Evolutionary conservation across 2,888 invertebrate genomes (phyloP).

Genomic region (Pedicia rivosa): DNA sequence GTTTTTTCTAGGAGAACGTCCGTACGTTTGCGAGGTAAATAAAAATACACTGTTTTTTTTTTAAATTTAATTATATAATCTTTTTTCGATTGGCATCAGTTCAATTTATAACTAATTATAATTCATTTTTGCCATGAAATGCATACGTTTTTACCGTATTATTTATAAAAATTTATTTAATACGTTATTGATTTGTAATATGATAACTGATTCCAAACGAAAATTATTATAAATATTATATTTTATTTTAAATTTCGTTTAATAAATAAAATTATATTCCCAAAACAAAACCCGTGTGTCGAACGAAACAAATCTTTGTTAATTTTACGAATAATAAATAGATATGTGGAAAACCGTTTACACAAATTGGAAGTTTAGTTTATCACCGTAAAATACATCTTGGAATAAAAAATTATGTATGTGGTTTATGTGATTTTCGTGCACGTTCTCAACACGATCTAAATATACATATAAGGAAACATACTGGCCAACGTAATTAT

Average conservation of each 20-base stretch:
- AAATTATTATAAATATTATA: no score
- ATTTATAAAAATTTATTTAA: no score
- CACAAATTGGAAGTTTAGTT: conserved; percentile 10
- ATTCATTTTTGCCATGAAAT: background rate
- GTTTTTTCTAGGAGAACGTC: no score
- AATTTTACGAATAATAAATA: conserved; percentile 7
- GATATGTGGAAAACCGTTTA: conserved; percentile 13
- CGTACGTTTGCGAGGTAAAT: conserved; percentile 13
- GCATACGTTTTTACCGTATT: background rate
- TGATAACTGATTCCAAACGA: no score
- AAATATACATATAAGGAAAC: conserved; percentile 11
- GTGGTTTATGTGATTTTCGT: conserved; percentile 11
- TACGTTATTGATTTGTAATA: no score
- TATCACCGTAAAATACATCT: conserved; percentile 12
- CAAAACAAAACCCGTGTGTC: conserved; percentile 11
- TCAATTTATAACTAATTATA: background rate
- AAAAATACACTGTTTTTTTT: no score
- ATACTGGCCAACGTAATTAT: conserved; percentile 11
- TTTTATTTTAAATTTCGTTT: no score
- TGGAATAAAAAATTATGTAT: conserved; percentile 10
- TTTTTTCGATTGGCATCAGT: background rate
- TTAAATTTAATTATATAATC: no score
- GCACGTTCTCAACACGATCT: conserved; percentile 11
- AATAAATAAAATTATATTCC: background rate
- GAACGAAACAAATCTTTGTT: conserved; percentile 3